phyloP scores from a whole-genome alignment of 2,797 vertebrate genomes.

The Chromobotia macracanthus region DNA sequence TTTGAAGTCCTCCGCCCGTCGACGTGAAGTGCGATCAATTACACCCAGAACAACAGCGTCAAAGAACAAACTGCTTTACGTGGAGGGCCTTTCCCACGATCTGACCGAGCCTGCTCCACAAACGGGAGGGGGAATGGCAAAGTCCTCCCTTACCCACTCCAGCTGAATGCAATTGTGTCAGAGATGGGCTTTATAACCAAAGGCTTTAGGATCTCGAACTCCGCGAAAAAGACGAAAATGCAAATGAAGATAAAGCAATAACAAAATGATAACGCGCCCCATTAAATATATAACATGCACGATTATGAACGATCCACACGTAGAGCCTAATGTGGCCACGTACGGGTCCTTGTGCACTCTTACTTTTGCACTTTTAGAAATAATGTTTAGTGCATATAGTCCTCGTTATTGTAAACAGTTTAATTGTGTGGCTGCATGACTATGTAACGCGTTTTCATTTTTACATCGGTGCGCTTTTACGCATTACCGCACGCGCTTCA shows the following conservation, averaged over 20 bases:
- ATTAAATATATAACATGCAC: background rate
- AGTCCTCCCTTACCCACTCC: slow-evolving; percentile 61
- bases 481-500: background rate
- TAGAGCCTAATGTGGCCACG: no score
- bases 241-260: slow-evolving; percentile 7
- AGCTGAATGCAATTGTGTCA: slow-evolving; percentile 55
- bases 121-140: slow-evolving; percentile 59
- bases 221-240: slow-evolving; percentile 18
- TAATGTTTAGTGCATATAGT: background rate
- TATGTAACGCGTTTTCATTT: background rate
- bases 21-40: slow-evolving; percentile 83
- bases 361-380: background rate
- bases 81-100: slow-evolving; percentile 86
- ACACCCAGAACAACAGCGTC: slow-evolving; percentile 81
- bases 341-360: no score
- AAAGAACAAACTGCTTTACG: slow-evolving; percentile 79
- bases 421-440: background rate
- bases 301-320: background rate
- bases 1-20: slow-evolving; percentile 81
- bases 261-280: slow-evolving; percentile 9
- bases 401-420: background rate
- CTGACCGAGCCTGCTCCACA: slow-evolving; percentile 68
- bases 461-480: background rate
- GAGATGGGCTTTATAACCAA: slow-evolving; percentile 55
- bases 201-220: slow-evolving; percentile 46